A percentile compares a stretch with the other conserved stretches of the same genome.
phyloP scores from a whole-genome alignment of 92 coral and sea anemone genomes.

The Nematostella vectensis region DNA sequence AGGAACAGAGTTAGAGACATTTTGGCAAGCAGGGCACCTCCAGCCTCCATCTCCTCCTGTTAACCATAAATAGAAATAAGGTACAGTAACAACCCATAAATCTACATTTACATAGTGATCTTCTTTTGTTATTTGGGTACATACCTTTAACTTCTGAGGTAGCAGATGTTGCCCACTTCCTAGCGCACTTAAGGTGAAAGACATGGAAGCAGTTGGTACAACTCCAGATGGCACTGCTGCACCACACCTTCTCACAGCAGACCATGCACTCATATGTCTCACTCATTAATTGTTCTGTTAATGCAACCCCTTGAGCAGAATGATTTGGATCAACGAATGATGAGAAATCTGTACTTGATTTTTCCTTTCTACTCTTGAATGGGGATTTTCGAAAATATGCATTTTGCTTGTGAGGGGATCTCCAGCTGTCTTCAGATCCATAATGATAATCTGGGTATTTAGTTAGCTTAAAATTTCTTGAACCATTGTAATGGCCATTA shows the following conservation, averaged over 20 bases:
- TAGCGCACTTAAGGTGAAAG: conserved; percentile 79
- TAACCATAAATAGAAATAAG: neutral
- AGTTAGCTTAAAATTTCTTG: too few species aligned
- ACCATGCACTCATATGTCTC: conserved; percentile 97
- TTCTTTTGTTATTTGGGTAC: neutral
- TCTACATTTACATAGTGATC: neutral
- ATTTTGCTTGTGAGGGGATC: too few species aligned
- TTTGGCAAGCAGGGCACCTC: conserved; percentile 98
- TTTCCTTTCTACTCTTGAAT: too few species aligned
- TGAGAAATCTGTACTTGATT: neutral
- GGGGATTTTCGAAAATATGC: too few species aligned
- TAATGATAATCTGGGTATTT: too few species aligned
- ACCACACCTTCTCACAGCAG: conserved; percentile 79
- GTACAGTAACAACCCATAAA: neutral
- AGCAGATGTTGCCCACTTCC: conserved; percentile 92
- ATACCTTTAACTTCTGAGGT: conserved; percentile 73
- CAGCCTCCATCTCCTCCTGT: conserved; percentile 83
- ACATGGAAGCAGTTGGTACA: conserved; percentile 87
- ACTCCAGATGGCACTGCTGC: conserved; percentile 76
- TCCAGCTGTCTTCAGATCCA: too few species aligned
- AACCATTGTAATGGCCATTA: too few species aligned
- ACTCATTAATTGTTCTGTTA: conserved; percentile 79
- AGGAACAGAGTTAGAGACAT: conserved; percentile 61
- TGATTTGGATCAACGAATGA: conserved; percentile 34
- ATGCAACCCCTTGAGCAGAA: conserved; percentile 77